These are phyloP conservation scores for Hydrophis major DNA, from an alignment of 2,797 vertebrate species.

Conservation along the genomic window DNA sequence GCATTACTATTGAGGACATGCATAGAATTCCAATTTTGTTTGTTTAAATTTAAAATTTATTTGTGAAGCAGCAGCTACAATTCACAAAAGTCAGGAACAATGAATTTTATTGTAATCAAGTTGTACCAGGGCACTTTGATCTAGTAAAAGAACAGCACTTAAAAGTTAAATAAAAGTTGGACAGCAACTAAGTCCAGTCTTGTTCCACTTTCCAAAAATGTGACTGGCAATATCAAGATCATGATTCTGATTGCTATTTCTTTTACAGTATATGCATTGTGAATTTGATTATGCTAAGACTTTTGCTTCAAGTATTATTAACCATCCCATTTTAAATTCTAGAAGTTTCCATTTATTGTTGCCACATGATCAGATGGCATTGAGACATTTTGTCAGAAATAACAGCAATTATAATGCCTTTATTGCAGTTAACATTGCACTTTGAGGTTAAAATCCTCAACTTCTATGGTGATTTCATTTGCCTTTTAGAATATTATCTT, in stretches of 20 bases:
- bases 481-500: neutral
- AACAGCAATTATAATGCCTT: neutral
- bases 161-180: neutral
- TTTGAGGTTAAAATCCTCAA: neutral
- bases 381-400: neutral
- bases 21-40: neutral
- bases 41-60: neutral
- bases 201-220: neutral
- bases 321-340: neutral
- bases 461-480: neutral
- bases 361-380: neutral
- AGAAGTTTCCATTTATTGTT: neutral
- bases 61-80: neutral
- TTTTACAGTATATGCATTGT: neutral
- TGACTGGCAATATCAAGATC: neutral
- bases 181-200: neutral
- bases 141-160: neutral
- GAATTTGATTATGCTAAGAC: neutral
- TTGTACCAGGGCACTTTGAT: neutral
- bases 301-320: neutral
- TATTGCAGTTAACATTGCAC: neutral
- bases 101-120: neutral
- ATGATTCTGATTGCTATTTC: neutral
- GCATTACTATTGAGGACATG: neutral
- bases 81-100: neutral